Conservation (phyloP, 1,140 invertebrate genomes). For the Charaxes varanes region DNA sequence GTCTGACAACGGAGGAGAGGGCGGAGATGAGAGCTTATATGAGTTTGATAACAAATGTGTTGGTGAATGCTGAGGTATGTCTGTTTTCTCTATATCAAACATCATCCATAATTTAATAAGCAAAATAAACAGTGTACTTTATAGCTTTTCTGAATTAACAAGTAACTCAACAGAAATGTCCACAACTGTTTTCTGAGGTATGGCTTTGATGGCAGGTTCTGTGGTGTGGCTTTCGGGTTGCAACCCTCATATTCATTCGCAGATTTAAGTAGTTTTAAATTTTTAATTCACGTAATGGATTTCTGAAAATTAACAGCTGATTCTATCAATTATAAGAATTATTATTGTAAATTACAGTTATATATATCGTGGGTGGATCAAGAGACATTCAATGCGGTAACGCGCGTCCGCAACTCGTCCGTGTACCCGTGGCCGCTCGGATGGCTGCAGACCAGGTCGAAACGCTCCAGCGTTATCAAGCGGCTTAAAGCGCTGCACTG, state of each 20-base stretch:
- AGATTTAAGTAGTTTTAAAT: too few relatives aligned
- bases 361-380: constrained; percentile 92
- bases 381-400: constrained; percentile 86
- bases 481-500: constrained; percentile 85
- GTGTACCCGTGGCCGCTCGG: constrained; percentile 96
- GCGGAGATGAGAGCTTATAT: constrained; percentile 97
- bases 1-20: constrained; percentile 83
- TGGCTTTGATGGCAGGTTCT: too few relatives aligned
- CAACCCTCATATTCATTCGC: too few relatives aligned
- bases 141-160: too few relatives aligned
- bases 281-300: too few relatives aligned
- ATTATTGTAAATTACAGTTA: constrained; percentile 69
- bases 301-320: too few relatives aligned
- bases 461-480: constrained; percentile 82
- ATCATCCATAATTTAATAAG: not conserved
- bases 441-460: constrained; percentile 86
- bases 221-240: too few relatives aligned
- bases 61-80: constrained; percentile 37
- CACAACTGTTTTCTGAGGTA: too few relatives aligned
- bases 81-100: not conserved
- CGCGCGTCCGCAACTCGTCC: constrained; percentile 88
- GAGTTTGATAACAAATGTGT: constrained; percentile 82
- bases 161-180: too few relatives aligned
- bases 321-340: too few relatives aligned
- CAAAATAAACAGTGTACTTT: too few relatives aligned